These are phyloP conservation scores for Acestrorhynchus altus DNA, from an alignment of 2,797 vertebrate genomes.

Conservation along the genomic window DNA sequence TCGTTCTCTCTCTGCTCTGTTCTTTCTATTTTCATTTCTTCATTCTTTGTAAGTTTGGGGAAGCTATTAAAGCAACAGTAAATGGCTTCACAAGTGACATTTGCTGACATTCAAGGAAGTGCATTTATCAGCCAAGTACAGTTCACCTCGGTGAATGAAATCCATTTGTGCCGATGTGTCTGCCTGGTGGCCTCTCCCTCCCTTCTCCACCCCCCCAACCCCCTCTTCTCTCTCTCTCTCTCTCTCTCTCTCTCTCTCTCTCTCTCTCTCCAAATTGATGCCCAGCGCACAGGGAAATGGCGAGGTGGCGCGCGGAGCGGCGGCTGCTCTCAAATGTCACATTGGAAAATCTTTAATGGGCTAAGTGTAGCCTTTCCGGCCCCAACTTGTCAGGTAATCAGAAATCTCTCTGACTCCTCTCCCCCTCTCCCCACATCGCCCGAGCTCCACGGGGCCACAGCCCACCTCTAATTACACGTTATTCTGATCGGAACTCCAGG, in stretches of 20 bases:
- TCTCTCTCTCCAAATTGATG: constrained; percentile 82
- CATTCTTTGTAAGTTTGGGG: constrained; percentile 84
- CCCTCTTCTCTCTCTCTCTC: constrained; percentile 32
- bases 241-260: constrained; percentile 64
- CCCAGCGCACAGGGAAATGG: constrained; percentile 95
- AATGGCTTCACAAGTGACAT: constrained; percentile 99
- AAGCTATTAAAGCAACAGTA: constrained; percentile 93
- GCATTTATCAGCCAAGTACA: constrained; percentile 97
- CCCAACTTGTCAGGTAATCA: constrained; percentile 96
- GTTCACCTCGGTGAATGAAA: constrained; percentile 92
- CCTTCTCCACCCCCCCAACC: constrained; percentile 38
- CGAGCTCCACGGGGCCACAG: constrained; percentile 85
- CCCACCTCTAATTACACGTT: constrained; percentile 94
- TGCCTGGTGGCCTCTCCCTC: constrained; percentile 82
- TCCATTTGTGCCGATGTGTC: constrained; percentile 94
- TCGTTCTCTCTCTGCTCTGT: constrained; percentile 63
- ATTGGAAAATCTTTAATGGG: constrained; percentile 97
- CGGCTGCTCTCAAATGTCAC: constrained; percentile 98
- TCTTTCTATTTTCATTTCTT: constrained; percentile 85
- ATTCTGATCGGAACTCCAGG: constrained; percentile 85
- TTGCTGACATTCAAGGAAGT: constrained; percentile 99
- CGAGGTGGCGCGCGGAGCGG: constrained; percentile 86
- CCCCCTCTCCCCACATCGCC: constrained; percentile 61
- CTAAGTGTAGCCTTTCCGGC: constrained; percentile 99
- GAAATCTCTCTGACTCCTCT: constrained; percentile 89